These are phyloP conservation scores for Spatulosminthurus flaviceps DNA, from an alignment of 2,888 invertebrate genomes.

Conservation along the genomic window DNA sequence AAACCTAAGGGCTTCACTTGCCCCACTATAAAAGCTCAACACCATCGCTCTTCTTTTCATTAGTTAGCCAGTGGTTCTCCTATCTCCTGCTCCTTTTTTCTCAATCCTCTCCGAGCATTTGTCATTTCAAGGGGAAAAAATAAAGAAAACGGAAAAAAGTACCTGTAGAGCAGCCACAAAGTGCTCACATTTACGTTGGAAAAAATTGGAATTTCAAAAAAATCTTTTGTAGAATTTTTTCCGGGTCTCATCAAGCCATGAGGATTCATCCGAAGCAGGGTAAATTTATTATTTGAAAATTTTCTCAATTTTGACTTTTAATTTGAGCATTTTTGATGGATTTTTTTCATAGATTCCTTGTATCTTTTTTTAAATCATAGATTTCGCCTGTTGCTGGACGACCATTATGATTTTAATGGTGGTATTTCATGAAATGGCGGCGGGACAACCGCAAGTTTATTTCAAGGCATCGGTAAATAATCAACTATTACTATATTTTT, in stretches of 20 bases:
- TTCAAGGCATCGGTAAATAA: constrained; percentile 49
- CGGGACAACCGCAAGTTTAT: constrained; percentile 51
- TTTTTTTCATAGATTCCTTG: no score
- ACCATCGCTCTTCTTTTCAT: neutral
- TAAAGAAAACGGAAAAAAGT: no score
- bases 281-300: no score
- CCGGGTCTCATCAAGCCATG: no score
- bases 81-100: neutral
- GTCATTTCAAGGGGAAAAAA: no score
- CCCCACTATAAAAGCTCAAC: neutral
- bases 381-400: constrained; percentile 1
- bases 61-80: neutral
- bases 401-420: constrained; percentile 25
- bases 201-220: no score
- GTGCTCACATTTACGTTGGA: no score
- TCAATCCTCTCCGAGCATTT: neutral
- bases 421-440: constrained; percentile 29
- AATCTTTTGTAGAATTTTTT: no score
- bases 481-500: neutral
- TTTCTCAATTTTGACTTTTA: no score
- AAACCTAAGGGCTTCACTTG: neutral
- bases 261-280: no score
- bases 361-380: neutral
- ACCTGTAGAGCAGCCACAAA: no score
- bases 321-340: no score